phyloP scores from a whole-genome alignment of 1,140 invertebrate genomes.

The Drosophila santomea region DNA sequence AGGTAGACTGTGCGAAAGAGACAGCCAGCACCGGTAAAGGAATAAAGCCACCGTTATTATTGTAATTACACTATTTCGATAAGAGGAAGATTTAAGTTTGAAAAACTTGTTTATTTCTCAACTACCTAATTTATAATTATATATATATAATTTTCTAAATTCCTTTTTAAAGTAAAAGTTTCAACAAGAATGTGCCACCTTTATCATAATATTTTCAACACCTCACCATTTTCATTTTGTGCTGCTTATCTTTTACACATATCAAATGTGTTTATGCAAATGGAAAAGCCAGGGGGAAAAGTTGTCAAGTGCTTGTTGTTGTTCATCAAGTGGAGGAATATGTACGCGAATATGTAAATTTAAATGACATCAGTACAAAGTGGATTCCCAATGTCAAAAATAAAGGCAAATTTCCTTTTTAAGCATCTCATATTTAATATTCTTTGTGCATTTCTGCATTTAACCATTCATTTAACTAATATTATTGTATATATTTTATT shows the following conservation, averaged over 20 bases:
- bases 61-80: neutral
- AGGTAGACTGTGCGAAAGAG: neutral
- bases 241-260: neutral
- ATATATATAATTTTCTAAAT: neutral
- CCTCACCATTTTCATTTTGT: neutral
- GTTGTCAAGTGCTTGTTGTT: conserved; percentile 11
- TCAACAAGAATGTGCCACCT: neutral
- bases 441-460: neutral
- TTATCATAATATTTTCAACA: conserved; percentile 1
- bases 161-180: neutral
- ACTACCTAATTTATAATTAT: neutral
- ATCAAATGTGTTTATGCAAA: conserved; percentile 28
- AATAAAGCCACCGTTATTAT: neutral
- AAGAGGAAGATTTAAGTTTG: too few species aligned
- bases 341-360: conserved; percentile 7
- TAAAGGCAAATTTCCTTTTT: neutral
- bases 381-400: neutral
- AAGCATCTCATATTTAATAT: neutral
- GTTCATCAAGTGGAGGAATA: conserved; percentile 26
- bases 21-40: neutral
- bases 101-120: neutral
- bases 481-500: too few species aligned
- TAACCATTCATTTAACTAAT: too few species aligned
- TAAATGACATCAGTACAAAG: conserved; percentile 3
- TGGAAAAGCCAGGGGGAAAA: conserved; percentile 7